Evolutionary conservation across 2,113 vertebrate species (phyloP).

Genomic region (Centrocercus urophasianus): DNA sequence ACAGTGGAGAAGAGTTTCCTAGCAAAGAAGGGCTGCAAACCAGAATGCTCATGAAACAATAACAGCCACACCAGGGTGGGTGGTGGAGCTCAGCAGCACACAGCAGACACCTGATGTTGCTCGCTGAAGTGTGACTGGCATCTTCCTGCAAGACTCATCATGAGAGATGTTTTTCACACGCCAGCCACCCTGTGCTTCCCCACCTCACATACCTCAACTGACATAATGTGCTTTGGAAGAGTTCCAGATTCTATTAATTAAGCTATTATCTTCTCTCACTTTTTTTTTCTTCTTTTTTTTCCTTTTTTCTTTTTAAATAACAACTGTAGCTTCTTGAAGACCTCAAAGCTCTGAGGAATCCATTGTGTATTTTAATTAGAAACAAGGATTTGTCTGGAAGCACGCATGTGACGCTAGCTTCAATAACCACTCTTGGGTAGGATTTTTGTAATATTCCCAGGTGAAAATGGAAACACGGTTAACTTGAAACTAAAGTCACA

Average conservation of each 20-base stretch:
- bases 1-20: neutral
- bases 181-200: constrained; percentile 59
- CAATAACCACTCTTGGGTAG: neutral
- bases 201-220: constrained; percentile 72
- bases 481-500: neutral
- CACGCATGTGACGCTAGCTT: neutral
- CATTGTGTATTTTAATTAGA: constrained; percentile 79
- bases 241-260: constrained; percentile 80
- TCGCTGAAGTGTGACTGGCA: neutral
- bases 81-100: neutral
- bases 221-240: constrained; percentile 73
- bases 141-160: constrained; percentile 72
- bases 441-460: neutral
- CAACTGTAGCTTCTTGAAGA: constrained; percentile 44
- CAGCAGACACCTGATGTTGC: neutral
- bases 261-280: constrained; percentile 74
- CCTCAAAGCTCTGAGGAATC: constrained; percentile 73
- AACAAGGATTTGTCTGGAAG: constrained; percentile 65
- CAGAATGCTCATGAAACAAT: neutral
- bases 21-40: neutral
- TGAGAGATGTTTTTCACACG: constrained; percentile 64
- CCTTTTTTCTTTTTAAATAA: neutral
- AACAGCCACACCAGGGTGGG: neutral
- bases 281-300: too few relatives aligned
- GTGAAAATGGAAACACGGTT: neutral